Evolutionary conservation across 92 coral and sea anemone species (phyloP).

Genomic region (Nematostella vectensis): DNA sequence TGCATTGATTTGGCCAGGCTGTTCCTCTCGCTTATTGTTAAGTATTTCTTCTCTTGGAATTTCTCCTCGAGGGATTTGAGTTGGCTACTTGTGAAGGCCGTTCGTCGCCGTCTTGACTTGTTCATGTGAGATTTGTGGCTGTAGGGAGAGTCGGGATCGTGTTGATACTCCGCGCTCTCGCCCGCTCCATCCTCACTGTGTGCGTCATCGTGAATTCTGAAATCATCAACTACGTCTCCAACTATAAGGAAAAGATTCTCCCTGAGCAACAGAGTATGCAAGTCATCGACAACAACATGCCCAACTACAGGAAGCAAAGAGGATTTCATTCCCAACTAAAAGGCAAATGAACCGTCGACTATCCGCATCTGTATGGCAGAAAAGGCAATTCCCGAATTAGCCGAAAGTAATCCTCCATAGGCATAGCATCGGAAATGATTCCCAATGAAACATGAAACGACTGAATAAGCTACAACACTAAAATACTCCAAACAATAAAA

Average conservation of each 20-base stretch:
- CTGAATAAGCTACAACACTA: too few species aligned
- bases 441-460: too few species aligned
- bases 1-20: slow-evolving; percentile 80
- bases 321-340: too few species aligned
- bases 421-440: too few species aligned
- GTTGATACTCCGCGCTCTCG: slow-evolving; percentile 1
- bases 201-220: not conserved
- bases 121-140: slow-evolving; percentile 35
- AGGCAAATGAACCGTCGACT: too few species aligned
- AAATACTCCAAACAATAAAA: too few species aligned
- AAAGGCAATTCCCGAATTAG: too few species aligned
- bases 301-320: too few species aligned
- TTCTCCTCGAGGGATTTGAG: slow-evolving; percentile 86
- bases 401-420: too few species aligned
- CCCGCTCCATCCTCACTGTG: not conserved
- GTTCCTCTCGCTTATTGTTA: slow-evolving; percentile 92
- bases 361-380: too few species aligned
- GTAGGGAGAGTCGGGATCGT: slow-evolving; percentile 1
- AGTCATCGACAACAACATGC: too few species aligned
- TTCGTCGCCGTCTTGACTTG: slow-evolving; percentile 80
- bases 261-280: too few species aligned
- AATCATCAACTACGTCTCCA: slow-evolving; percentile 1
- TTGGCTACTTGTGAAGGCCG: slow-evolving; percentile 95
- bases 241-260: not conserved
- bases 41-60: slow-evolving; percentile 96